These are phyloP conservation scores for Theretra japonica DNA, from an alignment of 2,888 invertebrate species.

Conservation along the genomic window DNA sequence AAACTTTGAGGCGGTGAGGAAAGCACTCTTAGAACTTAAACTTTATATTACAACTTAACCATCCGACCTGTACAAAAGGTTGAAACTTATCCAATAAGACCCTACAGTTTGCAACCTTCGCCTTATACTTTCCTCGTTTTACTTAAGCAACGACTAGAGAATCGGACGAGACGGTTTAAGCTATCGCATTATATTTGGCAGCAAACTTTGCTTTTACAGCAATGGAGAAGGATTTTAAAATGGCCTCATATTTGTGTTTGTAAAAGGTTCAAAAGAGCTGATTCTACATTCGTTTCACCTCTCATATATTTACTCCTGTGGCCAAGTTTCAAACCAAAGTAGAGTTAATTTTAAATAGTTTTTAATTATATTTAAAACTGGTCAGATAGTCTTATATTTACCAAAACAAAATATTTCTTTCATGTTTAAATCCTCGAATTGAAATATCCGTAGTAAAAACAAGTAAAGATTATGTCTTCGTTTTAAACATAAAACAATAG, in stretches of 20 bases:
- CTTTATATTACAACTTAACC: slow-evolving; percentile 77
- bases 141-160: slow-evolving; percentile 53
- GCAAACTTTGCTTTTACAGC: slow-evolving; percentile 19
- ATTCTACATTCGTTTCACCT: neutral
- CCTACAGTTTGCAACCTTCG: slow-evolving; percentile 54
- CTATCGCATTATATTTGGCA: slow-evolving; percentile 26
- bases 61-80: slow-evolving; percentile 64
- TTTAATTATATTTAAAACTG: no score
- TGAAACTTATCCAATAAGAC: slow-evolving; percentile 79
- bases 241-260: slow-evolving; percentile 9
- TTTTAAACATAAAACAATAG: no score
- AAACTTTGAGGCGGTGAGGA: slow-evolving; percentile 47
- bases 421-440: no score
- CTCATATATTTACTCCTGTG: no score
- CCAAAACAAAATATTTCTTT: no score
- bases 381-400: no score
- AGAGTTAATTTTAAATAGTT: no score
- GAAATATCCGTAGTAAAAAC: no score
- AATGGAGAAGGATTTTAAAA: slow-evolving; percentile 1
- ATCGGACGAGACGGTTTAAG: slow-evolving; percentile 30
- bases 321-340: no score
- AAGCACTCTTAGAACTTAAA: slow-evolving; percentile 62
- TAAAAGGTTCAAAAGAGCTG: neutral
- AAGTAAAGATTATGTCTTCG: no score
- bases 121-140: slow-evolving; percentile 53